Percentiles rank a stretch among this genome's conserved stretches.
phyloP scores from a whole-genome alignment of 1,140 invertebrate species.

The Drosophila busckii region DNA sequence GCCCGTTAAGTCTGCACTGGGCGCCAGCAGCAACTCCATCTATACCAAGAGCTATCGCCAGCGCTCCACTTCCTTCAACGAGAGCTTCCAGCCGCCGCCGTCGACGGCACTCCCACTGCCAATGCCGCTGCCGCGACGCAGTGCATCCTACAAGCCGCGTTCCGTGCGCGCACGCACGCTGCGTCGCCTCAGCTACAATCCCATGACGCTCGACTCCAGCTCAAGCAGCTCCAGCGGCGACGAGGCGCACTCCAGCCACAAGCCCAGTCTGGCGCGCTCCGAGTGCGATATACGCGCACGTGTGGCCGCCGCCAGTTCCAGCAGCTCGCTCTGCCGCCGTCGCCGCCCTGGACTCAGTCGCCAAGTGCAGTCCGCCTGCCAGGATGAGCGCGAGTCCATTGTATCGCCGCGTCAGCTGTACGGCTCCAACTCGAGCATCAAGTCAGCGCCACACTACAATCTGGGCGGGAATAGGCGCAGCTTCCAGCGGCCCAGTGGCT shows the following conservation, averaged over 20 bases:
- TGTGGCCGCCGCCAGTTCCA: conserved; percentile 45
- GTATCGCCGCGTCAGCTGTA: conserved; percentile 69
- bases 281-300: conserved; percentile 78
- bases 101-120: conserved; percentile 6
- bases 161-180: conserved; percentile 80
- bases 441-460: conserved; percentile 79
- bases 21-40: conserved; percentile 55
- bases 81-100: conserved; percentile 63
- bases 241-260: conserved; percentile 35
- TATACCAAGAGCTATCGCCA: conserved; percentile 62
- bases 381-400: conserved; percentile 58
- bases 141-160: conserved; percentile 70
- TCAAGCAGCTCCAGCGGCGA: conserved; percentile 75
- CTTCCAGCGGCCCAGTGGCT: conserved; percentile 42
- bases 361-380: conserved; percentile 59
- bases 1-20: conserved; percentile 56
- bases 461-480: conserved; percentile 54
- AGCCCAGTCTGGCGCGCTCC: conserved; percentile 77
- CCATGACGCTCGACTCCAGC: conserved; percentile 79
- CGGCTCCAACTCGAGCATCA: conserved; percentile 79
- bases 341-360: conserved; percentile 57
- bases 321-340: conserved; percentile 45
- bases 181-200: conserved; percentile 81
- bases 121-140: conserved; percentile 34
- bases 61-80: conserved; percentile 77